These are phyloP conservation scores for Drosophila mettleri DNA, from an alignment of 2,888 invertebrate genomes.

Conservation along the genomic window DNA sequence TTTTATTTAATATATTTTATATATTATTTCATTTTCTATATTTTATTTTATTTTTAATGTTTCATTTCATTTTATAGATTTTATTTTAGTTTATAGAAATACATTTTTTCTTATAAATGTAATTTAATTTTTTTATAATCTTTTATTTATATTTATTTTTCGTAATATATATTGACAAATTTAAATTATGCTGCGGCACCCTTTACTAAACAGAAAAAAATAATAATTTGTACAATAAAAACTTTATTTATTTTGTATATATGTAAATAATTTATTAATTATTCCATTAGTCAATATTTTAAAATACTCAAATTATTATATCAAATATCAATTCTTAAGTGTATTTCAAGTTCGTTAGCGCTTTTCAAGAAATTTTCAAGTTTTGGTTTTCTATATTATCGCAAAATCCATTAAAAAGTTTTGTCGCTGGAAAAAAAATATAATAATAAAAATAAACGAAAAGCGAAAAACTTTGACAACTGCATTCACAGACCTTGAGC, in stretches of 20 bases:
- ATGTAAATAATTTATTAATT: neutral
- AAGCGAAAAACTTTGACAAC: constrained; percentile 60
- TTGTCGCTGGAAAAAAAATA: constrained; percentile 30
- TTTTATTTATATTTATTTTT: too few species aligned
- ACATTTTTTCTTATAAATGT: too few species aligned
- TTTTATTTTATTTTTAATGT: too few species aligned
- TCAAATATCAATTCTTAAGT: constrained; percentile 24
- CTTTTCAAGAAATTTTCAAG: constrained; percentile 18
- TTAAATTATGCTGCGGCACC: too few species aligned
- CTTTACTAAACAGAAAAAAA: neutral
- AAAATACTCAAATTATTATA: neutral
- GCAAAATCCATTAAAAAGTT: constrained; percentile 75
- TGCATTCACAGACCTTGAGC: constrained; percentile 75
- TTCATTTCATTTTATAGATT: too few species aligned
- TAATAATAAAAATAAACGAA: constrained; percentile 29
- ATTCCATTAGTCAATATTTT: neutral
- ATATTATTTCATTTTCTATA: too few species aligned
- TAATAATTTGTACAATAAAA: too few species aligned
- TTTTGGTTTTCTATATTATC: constrained; percentile 40
- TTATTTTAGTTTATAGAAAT: too few species aligned
- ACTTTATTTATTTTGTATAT: neutral
- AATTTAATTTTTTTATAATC: too few species aligned
- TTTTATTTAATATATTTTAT: too few species aligned
- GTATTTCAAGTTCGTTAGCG: constrained; percentile 43
- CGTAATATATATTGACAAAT: too few species aligned